Evolutionary conservation across 2,888 invertebrate genomes (phyloP), one percentile per base, ranked within the genome.

Genomic region (Zeuzera pyrina): DNA sequence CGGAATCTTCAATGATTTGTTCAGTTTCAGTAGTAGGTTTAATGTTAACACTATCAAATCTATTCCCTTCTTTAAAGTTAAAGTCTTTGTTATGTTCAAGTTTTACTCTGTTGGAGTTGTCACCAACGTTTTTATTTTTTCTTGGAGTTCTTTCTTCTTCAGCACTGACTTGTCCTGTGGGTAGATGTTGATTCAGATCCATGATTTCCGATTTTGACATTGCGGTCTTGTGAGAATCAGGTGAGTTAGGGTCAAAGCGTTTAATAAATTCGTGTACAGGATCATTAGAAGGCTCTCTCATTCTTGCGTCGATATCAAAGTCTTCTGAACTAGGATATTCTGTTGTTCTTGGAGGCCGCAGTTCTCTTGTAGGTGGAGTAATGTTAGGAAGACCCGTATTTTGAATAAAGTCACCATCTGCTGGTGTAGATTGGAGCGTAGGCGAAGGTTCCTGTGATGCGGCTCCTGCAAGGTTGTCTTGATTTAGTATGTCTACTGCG

Each of bases 181-280:
- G 81, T 3, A 83, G 43, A 13, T 79, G 72, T 12, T 64, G 50
- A 29, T 83, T 84, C 1, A 79, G 40, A 22, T 68, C 52, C 6
- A 78, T 49, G 3, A 84, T 84, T 45, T 81, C 77, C 0, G 68
- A 60, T 50, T 57, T 64, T 0, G 79, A 61, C 68, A 81, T 81
- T 0, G 76, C 61, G 3, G 78, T 76, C 39, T 70, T 67, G 10
- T 57, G 50, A 2, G 68, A 61, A 41, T 69, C 69, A 0, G 73
- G 68, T 0, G 76, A 69, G 39, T 71, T 74, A 0, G 84, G 83
- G 25, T 83, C 78, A 42, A 84, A 84, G 2, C 79, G 71, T 37
- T 77, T 84, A 12, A 84, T 83, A 41, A 84, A 84, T 15, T 69
- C 65, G 28, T 70, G 58, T 1, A 81, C 72, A 0, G 71, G 56